phyloP scores from a whole-genome alignment of 2,888 invertebrate species.

The Archips crataeganus region DNA sequence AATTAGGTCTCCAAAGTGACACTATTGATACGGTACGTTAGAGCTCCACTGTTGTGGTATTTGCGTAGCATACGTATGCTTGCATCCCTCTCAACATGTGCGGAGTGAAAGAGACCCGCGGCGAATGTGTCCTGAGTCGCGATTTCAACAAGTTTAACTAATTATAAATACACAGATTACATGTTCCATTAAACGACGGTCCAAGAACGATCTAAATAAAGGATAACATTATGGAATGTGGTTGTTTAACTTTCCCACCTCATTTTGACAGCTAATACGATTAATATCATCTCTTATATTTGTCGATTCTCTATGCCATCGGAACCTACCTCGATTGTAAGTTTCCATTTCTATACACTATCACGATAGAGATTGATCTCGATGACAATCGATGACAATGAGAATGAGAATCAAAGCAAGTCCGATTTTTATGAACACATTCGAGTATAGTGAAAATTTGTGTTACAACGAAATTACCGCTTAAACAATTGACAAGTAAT shows the following conservation, averaged over 20 bases:
- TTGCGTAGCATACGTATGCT: neutral
- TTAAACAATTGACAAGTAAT: too few relatives aligned
- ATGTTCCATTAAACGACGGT: neutral
- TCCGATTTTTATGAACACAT: too few relatives aligned
- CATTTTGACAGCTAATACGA: neutral
- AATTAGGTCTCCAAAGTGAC: neutral
- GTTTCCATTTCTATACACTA: too few relatives aligned
- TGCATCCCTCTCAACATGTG: neutral
- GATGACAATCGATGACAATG: too few relatives aligned
- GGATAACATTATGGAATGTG: neutral
- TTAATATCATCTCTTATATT: too few relatives aligned
- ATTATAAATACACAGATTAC: slow-evolving; percentile 9
- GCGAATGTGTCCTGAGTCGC: neutral
- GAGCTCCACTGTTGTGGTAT: neutral
- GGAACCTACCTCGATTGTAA: too few relatives aligned
- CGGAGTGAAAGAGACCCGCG: neutral
- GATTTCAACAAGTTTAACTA: slow-evolving; percentile 11
- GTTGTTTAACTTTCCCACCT: neutral
- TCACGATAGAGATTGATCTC: too few relatives aligned
- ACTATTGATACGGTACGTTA: neutral
- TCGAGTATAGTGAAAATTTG: too few relatives aligned
- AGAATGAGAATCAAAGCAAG: too few relatives aligned
- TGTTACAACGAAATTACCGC: too few relatives aligned
- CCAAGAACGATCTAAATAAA: neutral
- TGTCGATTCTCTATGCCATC: too few relatives aligned